These are phyloP conservation scores for Tamias sibiricus DNA, from an alignment of 2,113 vertebrate species.

Conservation along the genomic window DNA sequence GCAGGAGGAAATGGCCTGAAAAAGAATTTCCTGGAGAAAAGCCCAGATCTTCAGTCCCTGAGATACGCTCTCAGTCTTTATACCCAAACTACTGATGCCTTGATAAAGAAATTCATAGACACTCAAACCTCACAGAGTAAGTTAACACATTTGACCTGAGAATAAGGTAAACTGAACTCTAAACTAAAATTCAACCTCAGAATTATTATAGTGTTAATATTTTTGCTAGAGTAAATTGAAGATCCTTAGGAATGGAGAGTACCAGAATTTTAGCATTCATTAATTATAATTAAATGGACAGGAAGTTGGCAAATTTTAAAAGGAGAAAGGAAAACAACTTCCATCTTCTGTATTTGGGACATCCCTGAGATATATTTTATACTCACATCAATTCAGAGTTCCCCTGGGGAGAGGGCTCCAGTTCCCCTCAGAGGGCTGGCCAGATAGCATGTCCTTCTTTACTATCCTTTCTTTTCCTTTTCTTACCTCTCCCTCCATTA, in stretches of 20 bases:
- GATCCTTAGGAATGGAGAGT: background rate
- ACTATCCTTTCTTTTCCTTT: too few species aligned
- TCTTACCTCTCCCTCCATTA: background rate
- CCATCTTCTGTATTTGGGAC: background rate
- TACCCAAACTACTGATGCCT: conserved; percentile 96
- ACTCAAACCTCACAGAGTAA: conserved; percentile 97
- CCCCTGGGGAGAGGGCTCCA: background rate
- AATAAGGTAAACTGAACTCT: background rate
- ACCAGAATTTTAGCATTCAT: background rate
- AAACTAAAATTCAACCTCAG: background rate
- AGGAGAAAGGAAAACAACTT: background rate
- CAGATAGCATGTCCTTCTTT: background rate
- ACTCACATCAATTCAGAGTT: background rate
- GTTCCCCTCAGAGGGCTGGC: background rate
- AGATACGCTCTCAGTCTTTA: conserved; percentile 98
- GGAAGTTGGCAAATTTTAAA: background rate
- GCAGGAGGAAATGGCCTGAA: conserved; percentile 98
- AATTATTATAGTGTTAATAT: background rate
- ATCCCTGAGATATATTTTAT: background rate
- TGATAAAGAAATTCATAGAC: conserved; percentile 99
- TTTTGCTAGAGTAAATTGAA: background rate
- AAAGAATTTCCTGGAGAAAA: conserved; percentile 98
- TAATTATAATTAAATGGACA: background rate
- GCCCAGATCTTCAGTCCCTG: conserved; percentile 95
- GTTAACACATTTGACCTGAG: conserved; percentile 51